phyloP scores from a whole-genome alignment of 1,140 invertebrate genomes.

The Penaeus chinensis region DNA sequence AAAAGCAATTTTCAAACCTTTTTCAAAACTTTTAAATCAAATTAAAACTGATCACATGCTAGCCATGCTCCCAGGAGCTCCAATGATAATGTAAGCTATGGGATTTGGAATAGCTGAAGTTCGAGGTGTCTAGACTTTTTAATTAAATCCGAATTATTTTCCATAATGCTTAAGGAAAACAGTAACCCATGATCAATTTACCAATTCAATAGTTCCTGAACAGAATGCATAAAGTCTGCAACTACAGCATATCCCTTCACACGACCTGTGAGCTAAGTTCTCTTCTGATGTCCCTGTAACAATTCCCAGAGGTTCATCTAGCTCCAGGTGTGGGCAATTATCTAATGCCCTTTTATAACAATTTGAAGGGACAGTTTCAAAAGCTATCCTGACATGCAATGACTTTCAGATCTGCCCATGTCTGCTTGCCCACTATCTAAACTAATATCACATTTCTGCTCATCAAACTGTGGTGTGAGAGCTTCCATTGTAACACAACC shows the following conservation, averaged over 20 bases:
- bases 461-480: constrained; percentile 33
- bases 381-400: constrained; percentile 40
- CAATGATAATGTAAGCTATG: not conserved
- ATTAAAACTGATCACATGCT: constrained; percentile 18
- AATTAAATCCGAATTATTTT: not conserved
- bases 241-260: constrained; percentile 33
- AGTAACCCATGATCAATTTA: no score
- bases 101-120: constrained; percentile 15
- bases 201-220: not conserved
- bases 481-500: constrained; percentile 39
- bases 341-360: constrained; percentile 26
- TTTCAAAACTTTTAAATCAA: constrained; percentile 16
- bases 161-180: no score
- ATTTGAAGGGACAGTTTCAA: constrained; percentile 17
- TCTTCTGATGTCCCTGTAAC: constrained; percentile 24
- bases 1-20: constrained; percentile 13
- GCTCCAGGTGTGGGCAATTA: constrained; percentile 25
- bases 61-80: constrained; percentile 17
- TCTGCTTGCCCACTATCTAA: constrained; percentile 42
- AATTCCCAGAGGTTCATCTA: constrained; percentile 16
- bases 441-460: constrained; percentile 54
- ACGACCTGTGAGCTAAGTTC: constrained; percentile 27
- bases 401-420: constrained; percentile 26
- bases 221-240: not conserved
- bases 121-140: not conserved